Base-by-base conservation (phyloP, 2,113 vertebrate species). In the Paralichthys olivaceus region DNA sequence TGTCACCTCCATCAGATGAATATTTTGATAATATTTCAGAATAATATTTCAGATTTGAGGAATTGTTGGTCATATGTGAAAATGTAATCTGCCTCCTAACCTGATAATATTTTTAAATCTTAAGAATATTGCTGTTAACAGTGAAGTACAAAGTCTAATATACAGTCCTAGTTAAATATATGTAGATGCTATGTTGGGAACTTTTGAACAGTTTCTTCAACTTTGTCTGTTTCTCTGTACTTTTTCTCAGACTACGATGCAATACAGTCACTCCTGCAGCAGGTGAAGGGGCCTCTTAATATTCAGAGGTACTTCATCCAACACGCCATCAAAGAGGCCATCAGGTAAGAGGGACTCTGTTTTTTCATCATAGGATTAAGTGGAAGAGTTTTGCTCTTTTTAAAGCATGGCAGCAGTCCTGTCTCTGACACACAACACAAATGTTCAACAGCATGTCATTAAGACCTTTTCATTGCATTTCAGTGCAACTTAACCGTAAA, bases 281-380 rank as follows among this genome's bases (percentile, higher is more conserved):
- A 96, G 81, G 95, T 99, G 14, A 96, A 96, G 93, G 98, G 98
- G 61, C 94, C 97, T 37, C 76, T 93, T 56, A 93, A 96, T 61
- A 93, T 98, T 34, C 96, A 96, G 83, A 96, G 94, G 90, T 97
- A 96, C 87, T 97, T 99, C 92, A 96, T 99, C 93, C 96, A 98
- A 87, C 96, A 98, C 78, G 96, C 96, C 69, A 98, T 99, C 90
- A 98, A 96, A 90, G 97, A 99, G 94, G 98, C 98, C 65, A 92
- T 95, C 89, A 97, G 98, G 97, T 99, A 84, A 82, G 87, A 78
- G 20, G 2, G 49, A 51, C 49, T n/a, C 19, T 7, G 1, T 9
- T 43, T 60, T 40, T 51, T 5, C 7, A 51, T 64, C 28, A 56
- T 47, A 34, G 7, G 8, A 34, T 34, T 34, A 34, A 34, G 32